Percentiles rank a stretch among this genome's conserved stretches.
Conservation (phyloP, 2,113 vertebrate genomes). For the Chaetops frenatus region DNA sequence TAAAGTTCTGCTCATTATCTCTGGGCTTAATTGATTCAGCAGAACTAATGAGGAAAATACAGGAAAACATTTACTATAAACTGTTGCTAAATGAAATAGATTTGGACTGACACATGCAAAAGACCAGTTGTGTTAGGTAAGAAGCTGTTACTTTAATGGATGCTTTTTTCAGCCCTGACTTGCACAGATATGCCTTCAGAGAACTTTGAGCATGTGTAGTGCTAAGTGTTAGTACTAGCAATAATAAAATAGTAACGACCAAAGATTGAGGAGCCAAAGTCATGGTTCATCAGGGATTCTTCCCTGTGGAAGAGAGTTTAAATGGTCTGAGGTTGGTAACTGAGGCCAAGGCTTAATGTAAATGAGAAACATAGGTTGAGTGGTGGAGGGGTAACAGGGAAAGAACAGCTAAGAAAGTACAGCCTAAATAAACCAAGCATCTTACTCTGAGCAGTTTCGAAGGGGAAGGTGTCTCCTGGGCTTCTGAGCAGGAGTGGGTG, state of each 20-base stretch:
- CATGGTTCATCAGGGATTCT: neutral
- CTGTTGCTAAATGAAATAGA: constrained; percentile 22
- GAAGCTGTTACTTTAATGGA: constrained; percentile 41
- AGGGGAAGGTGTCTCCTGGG: neutral
- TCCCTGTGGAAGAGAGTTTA: constrained; percentile 30
- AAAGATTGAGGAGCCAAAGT: neutral
- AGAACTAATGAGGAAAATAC: constrained; percentile 34
- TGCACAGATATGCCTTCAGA: neutral
- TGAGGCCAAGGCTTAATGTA: constrained; percentile 17
- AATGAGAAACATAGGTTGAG: constrained; percentile 62
- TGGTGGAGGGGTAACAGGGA: neutral
- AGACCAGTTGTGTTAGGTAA: constrained; percentile 3
- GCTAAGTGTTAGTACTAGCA: constrained; percentile 20
- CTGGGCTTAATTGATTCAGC: neutral
- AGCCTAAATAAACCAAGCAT: neutral
- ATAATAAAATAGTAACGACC: constrained; percentile 4
- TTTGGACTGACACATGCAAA: constrained; percentile 34
- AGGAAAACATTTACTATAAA: constrained; percentile 14
- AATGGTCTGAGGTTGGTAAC: constrained; percentile 3
- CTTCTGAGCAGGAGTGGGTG: neutral
- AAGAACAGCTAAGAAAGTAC: constrained; percentile 27
- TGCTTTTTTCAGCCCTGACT: constrained; percentile 19
- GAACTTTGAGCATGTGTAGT: neutral
- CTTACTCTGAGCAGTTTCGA: neutral
- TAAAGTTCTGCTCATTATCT: neutral